A percentile compares a stretch with the other conserved stretches of the same genome.
phyloP scores from a whole-genome alignment of 2,888 invertebrate species.

The Mythimna pallens region DNA sequence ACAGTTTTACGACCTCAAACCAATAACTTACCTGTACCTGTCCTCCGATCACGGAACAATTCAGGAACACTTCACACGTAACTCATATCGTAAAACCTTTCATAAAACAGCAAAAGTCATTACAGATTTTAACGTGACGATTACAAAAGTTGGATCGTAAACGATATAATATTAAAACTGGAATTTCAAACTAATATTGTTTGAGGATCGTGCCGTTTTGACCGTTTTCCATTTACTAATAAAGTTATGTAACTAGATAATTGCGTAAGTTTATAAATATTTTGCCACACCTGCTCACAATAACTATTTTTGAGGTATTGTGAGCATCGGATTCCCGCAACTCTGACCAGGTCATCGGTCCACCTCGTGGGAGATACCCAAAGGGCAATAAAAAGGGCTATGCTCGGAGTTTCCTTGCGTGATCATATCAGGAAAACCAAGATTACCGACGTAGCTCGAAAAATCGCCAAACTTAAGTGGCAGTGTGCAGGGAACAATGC shows the following conservation, averaged over 20 bases:
- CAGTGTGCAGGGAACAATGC: no score
- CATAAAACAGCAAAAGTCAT: conserved; percentile 69
- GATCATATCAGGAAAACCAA: no score
- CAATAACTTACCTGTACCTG: not conserved
- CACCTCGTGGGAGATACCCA: no score
- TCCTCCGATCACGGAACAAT: conserved; percentile 13
- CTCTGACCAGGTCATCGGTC: no score
- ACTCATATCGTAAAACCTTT: conserved; percentile 66
- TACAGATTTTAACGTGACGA: conserved; percentile 57
- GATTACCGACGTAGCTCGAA: no score
- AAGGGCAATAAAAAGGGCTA: no score
- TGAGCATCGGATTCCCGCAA: no score
- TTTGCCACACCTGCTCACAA: no score
- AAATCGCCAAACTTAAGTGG: no score
- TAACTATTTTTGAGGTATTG: no score
- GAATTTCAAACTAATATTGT: conserved; percentile 44
- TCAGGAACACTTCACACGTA: conserved; percentile 60
- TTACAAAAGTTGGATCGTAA: conserved; percentile 56
- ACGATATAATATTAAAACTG: conserved; percentile 44
- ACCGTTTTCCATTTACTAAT: not conserved
- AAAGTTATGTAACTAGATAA: not conserved
- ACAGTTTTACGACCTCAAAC: not conserved
- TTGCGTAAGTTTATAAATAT: no score
- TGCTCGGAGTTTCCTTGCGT: no score
- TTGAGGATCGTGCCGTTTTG: conserved; percentile 12